A percentile compares a stretch with the other conserved stretches of the same genome.
phyloP scores from a whole-genome alignment of 2,113 vertebrate species.

The Henicopernis longicauda region DNA sequence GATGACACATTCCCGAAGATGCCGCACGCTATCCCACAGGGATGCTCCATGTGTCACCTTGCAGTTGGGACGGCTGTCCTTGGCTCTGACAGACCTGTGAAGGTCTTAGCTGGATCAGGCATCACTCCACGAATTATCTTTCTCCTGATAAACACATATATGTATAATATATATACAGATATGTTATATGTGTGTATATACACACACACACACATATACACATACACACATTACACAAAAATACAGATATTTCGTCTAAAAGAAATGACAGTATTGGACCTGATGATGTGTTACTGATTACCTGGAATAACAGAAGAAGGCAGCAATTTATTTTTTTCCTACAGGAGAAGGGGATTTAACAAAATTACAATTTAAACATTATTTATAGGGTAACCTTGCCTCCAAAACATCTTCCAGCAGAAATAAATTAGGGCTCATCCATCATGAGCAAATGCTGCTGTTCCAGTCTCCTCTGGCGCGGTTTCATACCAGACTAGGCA shows the following conservation, averaged over 20 bases:
- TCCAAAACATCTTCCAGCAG: background rate
- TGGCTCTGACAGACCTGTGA: background rate
- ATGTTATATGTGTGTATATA: background rate
- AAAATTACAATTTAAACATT: background rate
- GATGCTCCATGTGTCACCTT: background rate
- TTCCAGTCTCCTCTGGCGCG: background rate
- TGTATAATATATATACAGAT: background rate
- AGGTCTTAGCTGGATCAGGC: background rate
- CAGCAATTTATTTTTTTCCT: background rate
- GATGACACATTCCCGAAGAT: background rate
- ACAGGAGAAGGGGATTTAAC: background rate
- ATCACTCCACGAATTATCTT: background rate
- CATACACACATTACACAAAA: background rate
- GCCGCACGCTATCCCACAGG: background rate
- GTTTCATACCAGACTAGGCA: background rate
- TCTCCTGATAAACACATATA: background rate
- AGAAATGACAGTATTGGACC: background rate
- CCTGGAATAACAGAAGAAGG: background rate
- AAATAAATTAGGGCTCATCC: slow-evolving; percentile 13
- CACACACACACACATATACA: fast-evolving
- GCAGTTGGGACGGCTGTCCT: background rate
- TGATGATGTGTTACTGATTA: background rate
- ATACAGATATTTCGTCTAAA: background rate
- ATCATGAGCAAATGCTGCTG: background rate
- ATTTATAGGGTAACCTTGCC: background rate